Evolutionary conservation across 2,888 invertebrate species (phyloP).

Genomic region (Dioctria linearis): DNA sequence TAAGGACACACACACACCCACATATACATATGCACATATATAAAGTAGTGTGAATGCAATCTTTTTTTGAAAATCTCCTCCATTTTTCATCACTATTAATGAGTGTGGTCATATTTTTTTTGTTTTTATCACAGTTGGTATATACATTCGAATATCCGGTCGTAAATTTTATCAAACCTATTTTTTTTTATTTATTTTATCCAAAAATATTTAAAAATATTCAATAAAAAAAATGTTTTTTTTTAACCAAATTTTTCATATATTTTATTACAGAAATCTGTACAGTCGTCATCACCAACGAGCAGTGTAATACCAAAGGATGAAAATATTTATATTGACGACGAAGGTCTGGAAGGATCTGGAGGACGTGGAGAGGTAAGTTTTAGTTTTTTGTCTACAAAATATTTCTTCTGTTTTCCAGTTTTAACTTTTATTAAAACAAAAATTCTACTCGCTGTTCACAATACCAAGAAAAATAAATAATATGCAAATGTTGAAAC

Average conservation of each 20-base stretch:
- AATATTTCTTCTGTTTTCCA: constrained; percentile 38
- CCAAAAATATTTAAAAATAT: not conserved
- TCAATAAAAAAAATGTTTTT: not conserved
- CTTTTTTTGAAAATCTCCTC: no score
- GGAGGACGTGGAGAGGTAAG: constrained; percentile 79
- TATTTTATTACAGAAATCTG: constrained; percentile 39
- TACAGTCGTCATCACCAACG: constrained; percentile 60
- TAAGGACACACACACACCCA: no score
- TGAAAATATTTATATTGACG: constrained; percentile 84
- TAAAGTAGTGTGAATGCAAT: no score
- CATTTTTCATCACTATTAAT: no score
- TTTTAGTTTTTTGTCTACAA: constrained; percentile 58
- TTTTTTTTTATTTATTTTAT: not conserved
- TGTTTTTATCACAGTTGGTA: no score
- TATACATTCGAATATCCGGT: no score
- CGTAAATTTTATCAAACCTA: no score
- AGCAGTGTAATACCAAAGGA: constrained; percentile 65
- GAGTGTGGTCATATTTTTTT: no score
- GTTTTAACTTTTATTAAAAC: constrained; percentile 44
- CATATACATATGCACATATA: no score
- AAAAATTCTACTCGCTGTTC: constrained; percentile 25
- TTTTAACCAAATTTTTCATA: constrained; percentile 6
- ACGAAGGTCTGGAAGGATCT: constrained; percentile 82
- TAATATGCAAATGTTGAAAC: constrained; percentile 14
- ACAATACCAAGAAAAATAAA: not conserved